Evolutionary conservation across 2,888 invertebrate species (phyloP), one percentile per base, ranked within the genome.

Genomic region (Chesias legatella): DNA sequence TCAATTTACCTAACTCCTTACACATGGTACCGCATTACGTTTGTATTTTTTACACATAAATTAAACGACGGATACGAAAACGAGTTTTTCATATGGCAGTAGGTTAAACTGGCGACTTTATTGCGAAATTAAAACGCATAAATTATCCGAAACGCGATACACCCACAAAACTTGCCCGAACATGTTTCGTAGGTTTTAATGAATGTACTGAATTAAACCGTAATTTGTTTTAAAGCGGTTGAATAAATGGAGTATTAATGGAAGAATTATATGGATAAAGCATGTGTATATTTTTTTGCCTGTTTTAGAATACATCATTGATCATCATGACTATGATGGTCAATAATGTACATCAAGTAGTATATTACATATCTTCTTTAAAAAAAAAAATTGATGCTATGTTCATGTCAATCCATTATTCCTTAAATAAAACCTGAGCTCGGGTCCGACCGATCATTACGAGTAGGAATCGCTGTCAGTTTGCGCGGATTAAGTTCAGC

Each of bases 111-210:
- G 63, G 60, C 63, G 67, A 73, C 77, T 77, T 77, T 76, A 75
- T 75, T 66, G 76, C 74, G 70, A 83, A 85, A 86, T 86, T 81
- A 82, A n/a, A 85, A 85, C 72, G 46, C 84, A 84, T 86, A 86
- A 86, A 85, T 86, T 79, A 77, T 74, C 17, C 39, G 51, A 55
- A 44, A 55, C 57, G 45, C 49, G 43, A 45, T 50, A 37, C 37
- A 42, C 41, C 53, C 46, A 38, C 51, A 39, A 43, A 56, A 56
- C 58, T 62, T 53, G 50, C 51, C 45, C 39, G 33, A 48, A 39
- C 33, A 35, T 48, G 30, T 43, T 49, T 33, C 32, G 27, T 35
- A 31, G 34, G 32, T 30, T 45, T 48, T 49, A 49, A 49, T 49
- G 41, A 43, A 43, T 43, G 43, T 40, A 47, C 43, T 33, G 38